Evolutionary conservation across 2,797 vertebrate species (phyloP).

Genomic region (Lepilemur septentrionalis): DNA sequence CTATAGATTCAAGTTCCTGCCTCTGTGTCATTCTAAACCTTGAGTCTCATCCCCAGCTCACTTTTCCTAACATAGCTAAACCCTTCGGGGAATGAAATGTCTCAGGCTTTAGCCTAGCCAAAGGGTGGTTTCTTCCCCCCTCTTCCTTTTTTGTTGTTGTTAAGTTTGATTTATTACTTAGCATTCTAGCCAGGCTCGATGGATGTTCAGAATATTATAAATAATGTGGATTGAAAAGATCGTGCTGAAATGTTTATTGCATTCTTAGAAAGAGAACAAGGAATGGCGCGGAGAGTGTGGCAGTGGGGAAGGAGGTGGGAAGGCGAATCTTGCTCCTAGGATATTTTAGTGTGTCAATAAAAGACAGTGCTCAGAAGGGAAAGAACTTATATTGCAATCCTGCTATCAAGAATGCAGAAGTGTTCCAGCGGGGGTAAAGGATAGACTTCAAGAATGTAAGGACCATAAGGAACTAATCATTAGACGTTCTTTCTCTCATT

Average conservation of each 20-base stretch:
- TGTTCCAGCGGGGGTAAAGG: conserved; percentile 82
- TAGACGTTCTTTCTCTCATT: conserved; percentile 68
- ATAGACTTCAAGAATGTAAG: conserved; percentile 79
- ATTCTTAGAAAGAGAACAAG: conserved; percentile 82
- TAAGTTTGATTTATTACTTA: conserved; percentile 79
- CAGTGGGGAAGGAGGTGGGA: conserved; percentile 65
- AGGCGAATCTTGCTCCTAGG: conserved; percentile 53
- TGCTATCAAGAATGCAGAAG: conserved; percentile 83
- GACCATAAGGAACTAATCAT: conserved; percentile 84
- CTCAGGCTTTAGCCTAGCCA: conserved; percentile 74
- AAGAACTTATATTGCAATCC: conserved; percentile 77
- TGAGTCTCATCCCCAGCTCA: conserved; percentile 67
- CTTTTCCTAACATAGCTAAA: conserved; percentile 70
- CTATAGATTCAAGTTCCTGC: not conserved
- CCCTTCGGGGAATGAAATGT: conserved; percentile 71
- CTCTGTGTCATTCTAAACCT: conserved; percentile 61
- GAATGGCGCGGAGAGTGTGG: conserved; percentile 58
- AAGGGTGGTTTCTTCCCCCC: conserved; percentile 75
- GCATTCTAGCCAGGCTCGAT: conserved; percentile 79
- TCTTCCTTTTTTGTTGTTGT: conserved; percentile 64
- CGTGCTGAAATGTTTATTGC: conserved; percentile 87
- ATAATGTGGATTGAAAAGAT: conserved; percentile 82
- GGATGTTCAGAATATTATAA: conserved; percentile 83
- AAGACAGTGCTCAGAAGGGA: conserved; percentile 77
- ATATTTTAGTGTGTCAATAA: conserved; percentile 81